Evolutionary conservation across 2,113 vertebrate species (phyloP).

Genomic region (Bambusicola thoracicus): DNA sequence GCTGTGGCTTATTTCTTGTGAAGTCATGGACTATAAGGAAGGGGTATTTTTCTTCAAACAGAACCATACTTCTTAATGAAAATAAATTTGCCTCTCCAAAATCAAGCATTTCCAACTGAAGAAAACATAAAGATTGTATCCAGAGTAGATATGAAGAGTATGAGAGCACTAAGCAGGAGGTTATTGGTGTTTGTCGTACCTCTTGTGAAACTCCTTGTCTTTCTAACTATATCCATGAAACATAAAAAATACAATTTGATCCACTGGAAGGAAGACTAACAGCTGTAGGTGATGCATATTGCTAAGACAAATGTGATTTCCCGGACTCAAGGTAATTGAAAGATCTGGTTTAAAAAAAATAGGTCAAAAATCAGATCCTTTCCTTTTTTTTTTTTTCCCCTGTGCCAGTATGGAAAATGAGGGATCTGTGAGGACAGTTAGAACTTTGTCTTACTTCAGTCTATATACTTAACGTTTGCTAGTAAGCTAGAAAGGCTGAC

Average conservation of each 20-base stretch:
- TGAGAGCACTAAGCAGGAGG: conserved; percentile 2
- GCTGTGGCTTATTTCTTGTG: not conserved
- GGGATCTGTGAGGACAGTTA: not conserved
- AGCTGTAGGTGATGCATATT: not conserved
- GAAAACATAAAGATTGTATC: not conserved
- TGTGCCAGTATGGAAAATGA: not conserved
- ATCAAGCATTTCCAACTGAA: not conserved
- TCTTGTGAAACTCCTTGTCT: conserved; percentile 5
- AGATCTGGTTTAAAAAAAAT: not conserved
- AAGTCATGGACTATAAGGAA: conserved; percentile 40
- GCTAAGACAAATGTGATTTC: not conserved
- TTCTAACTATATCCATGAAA: conserved; percentile 5
- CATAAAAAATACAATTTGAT: not conserved
- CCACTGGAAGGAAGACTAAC: not conserved
- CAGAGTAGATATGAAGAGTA: not conserved
- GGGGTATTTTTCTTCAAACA: not conserved
- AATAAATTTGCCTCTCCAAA: not conserved
- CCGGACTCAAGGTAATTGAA: not conserved
- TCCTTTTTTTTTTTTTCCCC: conserved; percentile 1
- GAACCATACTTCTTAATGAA: not conserved
- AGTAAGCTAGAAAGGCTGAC: not conserved
- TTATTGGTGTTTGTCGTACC: conserved; percentile 62
- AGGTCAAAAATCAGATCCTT: not conserved
- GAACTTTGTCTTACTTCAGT: not conserved
- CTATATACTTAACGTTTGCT: not conserved